Evolutionary conservation across 2,888 invertebrate species (phyloP).

Genomic region (Lepidochrysops patricia): DNA sequence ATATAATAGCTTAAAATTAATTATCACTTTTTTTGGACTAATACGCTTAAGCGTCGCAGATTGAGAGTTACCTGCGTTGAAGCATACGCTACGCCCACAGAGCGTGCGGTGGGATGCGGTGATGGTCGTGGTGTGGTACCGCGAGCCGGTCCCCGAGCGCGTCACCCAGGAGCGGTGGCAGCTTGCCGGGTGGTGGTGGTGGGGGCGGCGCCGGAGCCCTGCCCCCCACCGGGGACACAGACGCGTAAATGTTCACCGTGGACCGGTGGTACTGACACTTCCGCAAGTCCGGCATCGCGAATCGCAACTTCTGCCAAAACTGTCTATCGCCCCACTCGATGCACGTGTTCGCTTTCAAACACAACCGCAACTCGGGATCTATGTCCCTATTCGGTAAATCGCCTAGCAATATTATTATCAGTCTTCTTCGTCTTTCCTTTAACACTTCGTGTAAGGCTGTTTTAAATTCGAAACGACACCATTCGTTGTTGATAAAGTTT

Average conservation of each 20-base stretch:
- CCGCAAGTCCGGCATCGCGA: conserved; percentile 89
- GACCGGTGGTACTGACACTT: conserved; percentile 79
- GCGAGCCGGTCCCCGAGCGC: conserved; percentile 42
- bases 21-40: conserved; percentile 73
- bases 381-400: conserved; percentile 91
- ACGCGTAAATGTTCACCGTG: conserved; percentile 82
- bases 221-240: conserved; percentile 72
- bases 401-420: conserved; percentile 92
- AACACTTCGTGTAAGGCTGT: conserved; percentile 93
- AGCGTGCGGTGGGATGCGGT: conserved; percentile 78
- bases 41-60: conserved; percentile 71
- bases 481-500: conserved; percentile 95
- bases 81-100: conserved; percentile 87
- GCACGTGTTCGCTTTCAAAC: conserved; percentile 92
- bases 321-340: conserved; percentile 95
- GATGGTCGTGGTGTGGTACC: conserved; percentile 58
- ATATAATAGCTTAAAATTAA: conserved; percentile 56
- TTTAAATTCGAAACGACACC: conserved; percentile 96
- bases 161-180: conserved; percentile 75
- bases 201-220: conserved; percentile 76
- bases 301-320: conserved; percentile 97
- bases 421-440: conserved; percentile 87
- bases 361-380: conserved; percentile 91
- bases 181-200: conserved; percentile 76
- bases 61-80: conserved; percentile 75